Evolutionary conservation across 2,797 vertebrate species (phyloP), one percentile per base, ranked within the genome.

Genomic region (Semaprochilodus insignis): DNA sequence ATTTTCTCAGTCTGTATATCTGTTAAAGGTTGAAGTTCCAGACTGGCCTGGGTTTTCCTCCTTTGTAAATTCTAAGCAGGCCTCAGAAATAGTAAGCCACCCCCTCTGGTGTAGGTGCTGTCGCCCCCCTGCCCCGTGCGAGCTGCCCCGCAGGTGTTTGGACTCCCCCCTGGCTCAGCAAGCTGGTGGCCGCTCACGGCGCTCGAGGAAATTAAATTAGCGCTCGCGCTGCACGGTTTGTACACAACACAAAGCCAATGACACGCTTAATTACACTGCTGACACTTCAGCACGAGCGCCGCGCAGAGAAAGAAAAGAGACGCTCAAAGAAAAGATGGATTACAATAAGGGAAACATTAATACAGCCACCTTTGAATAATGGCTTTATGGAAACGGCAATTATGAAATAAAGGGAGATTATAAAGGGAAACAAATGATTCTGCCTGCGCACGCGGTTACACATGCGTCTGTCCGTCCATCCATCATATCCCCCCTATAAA

Each of bases 201-300:
- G 78, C 88, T 88, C 81, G 89, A 93, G 92, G 89, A 95, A 94
- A 95, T 95, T 94, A 91, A 95, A 95, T 95, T 95, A 95, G 85
- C 63, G 92, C 87, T 93, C 87, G 88, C 91, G 90, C 92, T 92
- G 91, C 81, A 89, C 89, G 90, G 91, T 93, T 92, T 95, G 94
- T 95, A 94, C 95, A 95, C 94, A 94, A 91, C 92, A 94, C 94
- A 95, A 94, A 95, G 94, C 92, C 93, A 94, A 95, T 94, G 94
- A 95, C 92, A 93, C 91, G 94, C 92, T 91, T 94, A 94, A 94
- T 95, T 95, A 95, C 92, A 83, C 91, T 87, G 88, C 82, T 91
- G 91, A 85, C 85, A 82, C 81, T 78, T 73, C 85, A 83, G 83
- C 82, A 76, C 85, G 75, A 76, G 82, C 55, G 72, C 84, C 40